Evolutionary conservation across 2,888 invertebrate species (phyloP), one percentile per base, ranked within the genome.

Genomic region (Formica aserva): DNA sequence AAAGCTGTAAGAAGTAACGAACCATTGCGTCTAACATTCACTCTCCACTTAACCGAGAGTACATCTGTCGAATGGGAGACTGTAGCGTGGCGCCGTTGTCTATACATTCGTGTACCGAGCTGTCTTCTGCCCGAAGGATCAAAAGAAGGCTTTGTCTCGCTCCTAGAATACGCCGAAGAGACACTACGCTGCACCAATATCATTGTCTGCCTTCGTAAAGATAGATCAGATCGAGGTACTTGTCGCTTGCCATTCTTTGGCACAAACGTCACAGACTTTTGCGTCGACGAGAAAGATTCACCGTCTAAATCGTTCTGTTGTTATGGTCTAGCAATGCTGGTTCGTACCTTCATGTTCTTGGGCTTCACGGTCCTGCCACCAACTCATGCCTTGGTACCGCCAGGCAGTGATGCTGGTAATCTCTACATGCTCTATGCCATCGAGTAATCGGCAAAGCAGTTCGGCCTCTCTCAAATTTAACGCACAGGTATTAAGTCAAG

Each of bases 341-440:
- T 99, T 89, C 97, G 99, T 92, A 98, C 99, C 52, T 99, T 99
- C 96, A 98, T 98, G 97, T 99, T 98, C 95, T 97, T 99, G 96
- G 99, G 99, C 85, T 99, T 99, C 95, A 97, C 97, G 89, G 96
- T 98, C 86, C 96, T 99, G 93, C 97, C 98, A 62, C 98, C 99
- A 65, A 97, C 96, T 90, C 97, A 98, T 88, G 96, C 96, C 81
- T 95, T 97, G 94, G 96, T 97, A 92, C 97, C 97, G 87, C 96
- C 96, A 92, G 96, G 96, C 91, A 95, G 95, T 94, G 96, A 97
- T 95, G 95, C 96, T 92, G 95, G 96, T 95, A 95, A 96, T 92
- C 95, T 96, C 93, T 96, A 96, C 95, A 96, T 97, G 96, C 95
- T 95, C 91, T 96, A 95, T 94, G 94, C 95, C 93, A 95, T 95